These are phyloP conservation scores for Apocrypta bakeri DNA, from an alignment of 1,140 invertebrate genomes.

Conservation along the genomic window DNA sequence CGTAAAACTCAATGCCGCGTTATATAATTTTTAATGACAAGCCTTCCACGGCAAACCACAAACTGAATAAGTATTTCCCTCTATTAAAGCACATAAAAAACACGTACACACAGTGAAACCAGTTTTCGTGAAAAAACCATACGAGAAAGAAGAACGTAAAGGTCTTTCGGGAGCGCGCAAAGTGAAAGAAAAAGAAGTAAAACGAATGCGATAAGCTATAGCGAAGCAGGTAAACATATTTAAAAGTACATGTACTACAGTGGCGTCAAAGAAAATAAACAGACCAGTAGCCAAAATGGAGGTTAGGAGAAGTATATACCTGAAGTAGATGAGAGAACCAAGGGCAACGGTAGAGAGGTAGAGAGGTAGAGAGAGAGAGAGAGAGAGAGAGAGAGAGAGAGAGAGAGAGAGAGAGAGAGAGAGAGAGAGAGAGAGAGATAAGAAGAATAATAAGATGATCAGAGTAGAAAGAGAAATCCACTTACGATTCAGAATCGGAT, in stretches of 20 bases:
- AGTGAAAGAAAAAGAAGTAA: neutral
- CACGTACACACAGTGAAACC: neutral
- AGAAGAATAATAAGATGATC: too few species aligned
- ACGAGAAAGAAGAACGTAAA: neutral
- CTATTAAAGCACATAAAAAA: neutral
- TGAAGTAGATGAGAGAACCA: neutral
- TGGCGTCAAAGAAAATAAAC: neutral
- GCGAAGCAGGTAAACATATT: neutral
- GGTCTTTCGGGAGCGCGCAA: neutral
- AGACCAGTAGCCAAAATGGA: neutral
- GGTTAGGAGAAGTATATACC: neutral
- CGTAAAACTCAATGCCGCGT: neutral
- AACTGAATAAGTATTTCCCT: neutral
- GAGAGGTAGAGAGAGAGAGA: neutral
- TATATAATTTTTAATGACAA: slow-evolving; percentile 13
- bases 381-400: neutral
- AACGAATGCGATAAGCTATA: neutral
- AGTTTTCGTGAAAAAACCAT: neutral
- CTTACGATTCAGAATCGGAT: slow-evolving; percentile 64
- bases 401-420: neutral
- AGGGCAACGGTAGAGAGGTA: neutral
- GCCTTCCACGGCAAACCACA: neutral
- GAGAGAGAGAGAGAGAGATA: neutral
- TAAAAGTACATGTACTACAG: neutral
- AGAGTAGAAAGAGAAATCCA: neutral